Evolutionary conservation across 37 sponge, comb jelly and placozoan genomes (phyloP).

Genomic region (Corticium candelabrum): DNA sequence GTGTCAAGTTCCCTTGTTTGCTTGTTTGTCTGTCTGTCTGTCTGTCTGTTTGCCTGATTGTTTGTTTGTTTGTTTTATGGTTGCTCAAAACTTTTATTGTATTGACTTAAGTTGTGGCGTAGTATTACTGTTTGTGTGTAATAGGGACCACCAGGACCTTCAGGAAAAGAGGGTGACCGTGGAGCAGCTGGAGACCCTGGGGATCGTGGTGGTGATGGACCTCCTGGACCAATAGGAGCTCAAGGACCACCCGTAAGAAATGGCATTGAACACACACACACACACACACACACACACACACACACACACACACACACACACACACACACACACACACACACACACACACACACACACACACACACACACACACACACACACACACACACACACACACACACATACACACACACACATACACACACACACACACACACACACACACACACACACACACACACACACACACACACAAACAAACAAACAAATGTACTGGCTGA

Average conservation of each 20-base stretch:
- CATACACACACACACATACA: neutral
- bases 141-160: too few relatives aligned
- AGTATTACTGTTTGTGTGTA: too few relatives aligned
- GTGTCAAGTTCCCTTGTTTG: too few relatives aligned
- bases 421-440: slow-evolving; percentile 20
- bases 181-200: slow-evolving; percentile 1
- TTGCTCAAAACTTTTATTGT: too few relatives aligned
- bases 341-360: neutral
- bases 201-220: neutral
- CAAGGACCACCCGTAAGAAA: slow-evolving; percentile 8
- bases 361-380: neutral
- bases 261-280: neutral
- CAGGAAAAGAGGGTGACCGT: slow-evolving; percentile 2
- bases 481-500: neutral
- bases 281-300: neutral
- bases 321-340: neutral
- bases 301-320: neutral
- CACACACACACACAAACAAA: too few relatives aligned
- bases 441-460: slow-evolving; percentile 23
- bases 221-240: neutral
- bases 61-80: too few relatives aligned
- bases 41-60: too few relatives aligned
- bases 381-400: neutral
- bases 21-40: too few relatives aligned
- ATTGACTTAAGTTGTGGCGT: too few relatives aligned